Evolutionary conservation across 2,888 invertebrate species (phyloP).

Genomic region (Eupithecia subumbrata): DNA sequence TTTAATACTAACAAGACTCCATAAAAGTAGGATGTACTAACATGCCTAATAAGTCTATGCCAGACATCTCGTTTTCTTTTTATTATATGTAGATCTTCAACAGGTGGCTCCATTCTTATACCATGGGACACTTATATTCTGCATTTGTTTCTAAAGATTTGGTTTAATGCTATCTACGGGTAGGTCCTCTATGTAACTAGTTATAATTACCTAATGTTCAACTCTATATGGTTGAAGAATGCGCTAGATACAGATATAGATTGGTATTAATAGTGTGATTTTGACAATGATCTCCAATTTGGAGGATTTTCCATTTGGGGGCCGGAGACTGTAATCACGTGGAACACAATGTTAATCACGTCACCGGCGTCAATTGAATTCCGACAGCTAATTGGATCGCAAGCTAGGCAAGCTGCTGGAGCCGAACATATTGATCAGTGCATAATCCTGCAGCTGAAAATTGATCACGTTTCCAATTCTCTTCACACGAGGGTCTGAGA

Average conservation of each 20-base stretch:
- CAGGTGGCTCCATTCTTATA: neutral
- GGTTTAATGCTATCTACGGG: neutral
- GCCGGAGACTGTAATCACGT: neutral
- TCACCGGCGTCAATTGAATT: neutral
- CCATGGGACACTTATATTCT: neutral
- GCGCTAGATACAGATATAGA: no score
- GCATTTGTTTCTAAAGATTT: neutral
- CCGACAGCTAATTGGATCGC: constrained; percentile 5
- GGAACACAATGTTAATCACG: constrained; percentile 1
- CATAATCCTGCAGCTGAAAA: constrained; percentile 17
- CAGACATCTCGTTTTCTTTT: neutral
- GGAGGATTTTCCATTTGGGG: no score
- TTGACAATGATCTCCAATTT: neutral
- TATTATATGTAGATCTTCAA: neutral
- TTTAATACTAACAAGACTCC: neutral
- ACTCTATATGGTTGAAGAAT: neutral
- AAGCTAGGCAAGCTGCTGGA: constrained; percentile 1
- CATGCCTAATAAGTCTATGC: neutral
- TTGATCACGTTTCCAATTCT: constrained; percentile 18
- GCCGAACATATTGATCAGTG: neutral
- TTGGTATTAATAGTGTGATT: no score
- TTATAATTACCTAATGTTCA: neutral
- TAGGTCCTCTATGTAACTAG: neutral
- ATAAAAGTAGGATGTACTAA: neutral
- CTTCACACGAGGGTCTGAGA: neutral